Evolutionary conservation across 2,888 invertebrate species (phyloP).

Genomic region (Amblyjoppa proteus): DNA sequence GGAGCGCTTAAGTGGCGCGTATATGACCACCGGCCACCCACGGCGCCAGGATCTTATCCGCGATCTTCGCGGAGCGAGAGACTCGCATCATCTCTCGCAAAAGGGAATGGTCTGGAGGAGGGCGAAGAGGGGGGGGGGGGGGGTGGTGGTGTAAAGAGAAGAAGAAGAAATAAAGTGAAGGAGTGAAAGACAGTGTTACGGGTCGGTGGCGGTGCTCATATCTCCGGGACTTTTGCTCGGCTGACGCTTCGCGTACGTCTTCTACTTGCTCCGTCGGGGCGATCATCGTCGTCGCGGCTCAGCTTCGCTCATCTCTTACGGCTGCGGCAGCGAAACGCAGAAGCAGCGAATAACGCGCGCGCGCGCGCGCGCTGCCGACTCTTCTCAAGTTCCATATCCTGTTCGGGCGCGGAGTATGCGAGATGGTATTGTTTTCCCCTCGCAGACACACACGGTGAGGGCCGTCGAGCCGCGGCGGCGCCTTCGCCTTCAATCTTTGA

Average conservation of each 20-base stretch:
- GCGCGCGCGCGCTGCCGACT: conserved; percentile 49
- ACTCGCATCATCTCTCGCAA: conserved; percentile 21
- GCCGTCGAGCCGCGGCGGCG: conserved; percentile 39
- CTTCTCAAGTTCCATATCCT: conserved; percentile 83
- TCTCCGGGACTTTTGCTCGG: conserved; percentile 22
- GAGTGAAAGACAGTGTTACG: conserved; percentile 67
- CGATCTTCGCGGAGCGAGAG: conserved; percentile 77
- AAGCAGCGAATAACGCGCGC: conserved; percentile 26
- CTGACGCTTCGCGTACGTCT: conserved; percentile 66
- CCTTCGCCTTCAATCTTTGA: conserved; percentile 33
- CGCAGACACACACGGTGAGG: conserved; percentile 33
- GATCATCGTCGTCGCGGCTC: conserved; percentile 19
- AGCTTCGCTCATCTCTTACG: conserved; percentile 44
- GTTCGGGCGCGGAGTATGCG: conserved; percentile 71
- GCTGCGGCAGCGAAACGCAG: conserved; percentile 56
- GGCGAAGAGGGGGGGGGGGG: not conserved
- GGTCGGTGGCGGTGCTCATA: conserved; percentile 66
- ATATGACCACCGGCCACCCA: conserved; percentile 82
- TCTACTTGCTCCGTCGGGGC: conserved; percentile 44
- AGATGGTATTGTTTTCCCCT: conserved; percentile 65
- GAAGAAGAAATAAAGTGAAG: conserved; percentile 54
- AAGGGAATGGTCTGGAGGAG: conserved; percentile 17
- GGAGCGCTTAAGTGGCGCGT: conserved; percentile 65
- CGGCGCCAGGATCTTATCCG: conserved; percentile 82
- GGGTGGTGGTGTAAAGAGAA: not conserved